These are phyloP conservation scores for Temnothorax unifasciatus DNA, from an alignment of 2,888 invertebrate genomes.

Conservation along the genomic window DNA sequence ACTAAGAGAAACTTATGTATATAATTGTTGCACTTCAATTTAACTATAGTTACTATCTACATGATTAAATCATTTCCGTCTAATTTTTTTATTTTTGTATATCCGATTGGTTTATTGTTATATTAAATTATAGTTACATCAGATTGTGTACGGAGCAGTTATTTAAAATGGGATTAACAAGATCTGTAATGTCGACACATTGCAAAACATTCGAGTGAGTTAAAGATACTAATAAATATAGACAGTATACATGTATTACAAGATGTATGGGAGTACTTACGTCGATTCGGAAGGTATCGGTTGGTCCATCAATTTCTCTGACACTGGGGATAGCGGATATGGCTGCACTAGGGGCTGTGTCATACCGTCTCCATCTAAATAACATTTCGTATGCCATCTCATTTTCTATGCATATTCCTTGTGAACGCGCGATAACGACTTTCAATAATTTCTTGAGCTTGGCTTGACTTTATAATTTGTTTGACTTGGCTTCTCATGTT, in stretches of 20 bases:
- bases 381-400: slow-evolving; percentile 49
- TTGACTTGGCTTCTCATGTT: neutral
- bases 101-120: neutral
- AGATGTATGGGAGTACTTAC: slow-evolving; percentile 88
- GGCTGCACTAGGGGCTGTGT: slow-evolving; percentile 88
- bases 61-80: too few species aligned
- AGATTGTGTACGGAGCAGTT: neutral
- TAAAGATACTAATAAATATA: neutral
- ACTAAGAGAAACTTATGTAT: too few species aligned
- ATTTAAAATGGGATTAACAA: slow-evolving; percentile 1
- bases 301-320: slow-evolving; percentile 91
- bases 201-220: slow-evolving; percentile 24
- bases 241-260: neutral
- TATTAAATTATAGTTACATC: neutral
- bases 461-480: neutral
- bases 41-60: too few species aligned
- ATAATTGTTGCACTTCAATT: too few species aligned
- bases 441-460: slow-evolving; percentile 26
- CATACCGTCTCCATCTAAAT: slow-evolving; percentile 80
- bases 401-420: slow-evolving; percentile 28
- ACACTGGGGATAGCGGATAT: slow-evolving; percentile 90
- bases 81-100: too few species aligned
- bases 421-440: neutral
- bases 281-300: slow-evolving; percentile 92
- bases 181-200: slow-evolving; percentile 57